Conservation (phyloP, 2,888 invertebrate species). For the Chymomyza fuscimana region DNA sequence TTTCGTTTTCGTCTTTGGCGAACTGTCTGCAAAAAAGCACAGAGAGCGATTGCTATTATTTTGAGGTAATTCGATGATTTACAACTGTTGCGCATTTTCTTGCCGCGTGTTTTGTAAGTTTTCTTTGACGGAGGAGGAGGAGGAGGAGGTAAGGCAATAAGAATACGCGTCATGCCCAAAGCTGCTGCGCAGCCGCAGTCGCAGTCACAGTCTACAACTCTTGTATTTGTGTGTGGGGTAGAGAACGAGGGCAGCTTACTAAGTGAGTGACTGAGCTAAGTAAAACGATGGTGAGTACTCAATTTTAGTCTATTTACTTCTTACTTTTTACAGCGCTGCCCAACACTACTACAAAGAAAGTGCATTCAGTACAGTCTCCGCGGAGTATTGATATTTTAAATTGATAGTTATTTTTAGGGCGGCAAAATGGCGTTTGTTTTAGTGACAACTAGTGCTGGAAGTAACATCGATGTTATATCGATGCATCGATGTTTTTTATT, state of each 20-base stretch:
- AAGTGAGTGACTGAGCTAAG: neutral
- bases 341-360: too few species aligned
- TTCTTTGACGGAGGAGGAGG: constrained; percentile 54
- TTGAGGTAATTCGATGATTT: constrained; percentile 75
- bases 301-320: too few species aligned
- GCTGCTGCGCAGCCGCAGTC: constrained; percentile 19
- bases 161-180: constrained; percentile 23
- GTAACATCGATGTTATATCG: too few species aligned
- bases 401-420: too few species aligned
- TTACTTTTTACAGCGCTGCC: too few species aligned
- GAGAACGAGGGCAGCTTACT: constrained; percentile 10
- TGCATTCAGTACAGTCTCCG: too few species aligned
- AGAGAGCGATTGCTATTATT: constrained; percentile 73
- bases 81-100: constrained; percentile 62
- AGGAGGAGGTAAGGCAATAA: constrained; percentile 33
- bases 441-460: too few species aligned
- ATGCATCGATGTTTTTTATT: too few species aligned
- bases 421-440: too few species aligned
- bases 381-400: too few species aligned
- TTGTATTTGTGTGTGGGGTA: constrained; percentile 48
- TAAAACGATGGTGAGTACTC: too few species aligned
- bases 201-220: neutral
- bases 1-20: constrained; percentile 59
- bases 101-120: constrained; percentile 67
- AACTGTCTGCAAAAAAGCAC: constrained; percentile 41